Base-by-base conservation (phyloP, 2,888 invertebrate species). In the Endotricha flammealis region DNA sequence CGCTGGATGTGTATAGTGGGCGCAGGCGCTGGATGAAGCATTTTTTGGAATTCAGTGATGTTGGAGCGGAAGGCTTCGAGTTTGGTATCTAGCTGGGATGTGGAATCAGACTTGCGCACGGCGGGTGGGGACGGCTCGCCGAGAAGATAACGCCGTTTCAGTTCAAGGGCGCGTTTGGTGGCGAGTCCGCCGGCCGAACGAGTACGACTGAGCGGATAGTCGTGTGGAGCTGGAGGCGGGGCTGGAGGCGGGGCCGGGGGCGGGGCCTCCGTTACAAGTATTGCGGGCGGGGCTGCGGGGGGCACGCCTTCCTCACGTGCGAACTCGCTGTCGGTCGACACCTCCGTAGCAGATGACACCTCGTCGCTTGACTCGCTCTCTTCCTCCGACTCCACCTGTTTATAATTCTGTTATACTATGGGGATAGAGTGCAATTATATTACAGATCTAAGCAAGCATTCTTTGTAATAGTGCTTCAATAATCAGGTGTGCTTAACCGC, bases 251-350 rank as follows among this genome's bases (percentile, higher is more conserved):
- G 88, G 65, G 94, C 93, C 50, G 94, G 94, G 76, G 95, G 95
- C 7, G 95, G 93, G 43, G 92, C 91, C 54, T 92, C 92, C 38
- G 92, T 91, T 46, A 92, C 93, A 9, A 92, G 88, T 39, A 95
- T 94, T 48, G 92, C 91, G 7, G 95, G 95, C 13, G 93, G 90
- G n/a, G n/a, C n/a, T n/a, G n/a, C n/a, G n/a, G n/a, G n/a, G n/a
- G n/a, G n/a, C n/a, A n/a, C n/a, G n/a, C n/a, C n/a, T n/a, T 92
- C 93, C 61, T 95, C 95, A 46, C 94, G 92, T 48, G 95, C 96
- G 64, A 96, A 96, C 80, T 96, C 96, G 13, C 96, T 96, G 80
- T 96, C 96, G 0, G 96, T 96, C 30, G 95, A 95, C 54, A 96
- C 96, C 87, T 96, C 96, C 1, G 96, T 96, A 1, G 95, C 95